Base-by-base conservation (phyloP, 1,140 invertebrate species). In the Theocolax elegans region DNA sequence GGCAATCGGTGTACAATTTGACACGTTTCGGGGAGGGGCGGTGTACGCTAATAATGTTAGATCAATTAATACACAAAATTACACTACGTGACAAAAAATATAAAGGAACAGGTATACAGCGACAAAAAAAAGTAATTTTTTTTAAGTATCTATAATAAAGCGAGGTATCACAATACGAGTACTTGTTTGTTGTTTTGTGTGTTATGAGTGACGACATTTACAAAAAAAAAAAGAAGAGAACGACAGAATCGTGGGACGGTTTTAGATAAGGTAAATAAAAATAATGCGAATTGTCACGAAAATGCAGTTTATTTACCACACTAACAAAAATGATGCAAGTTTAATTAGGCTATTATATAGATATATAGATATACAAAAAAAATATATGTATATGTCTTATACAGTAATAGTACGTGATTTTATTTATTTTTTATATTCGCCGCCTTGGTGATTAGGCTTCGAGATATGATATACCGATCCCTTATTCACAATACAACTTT, bases 221-320 rank as follows among this genome's bases (percentile, higher is more conserved):
- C n/a, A 44, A 71, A 60, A 40, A 27, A 59, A 44, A 46, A 60
- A 65, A 65, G 69, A 71, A 71, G 69, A 71, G 62, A 71, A 76
- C 68, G 31, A 65, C 67, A 74, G 71, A 74, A 74, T 70, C 51
- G 35, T 65, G n/a, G 75, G 75, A 75, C 62, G 42, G 46, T 72
- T 60, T 74, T 72, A 78, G 67, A 44, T 77, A 44, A 82, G 83
- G 81, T 77, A 83, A 85, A 85, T 85, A 85, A 86, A n/a, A 35
- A 84, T 80, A 79, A 82, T 82, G 79, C 83, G 75, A 82, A 74
- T 85, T 84, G 81, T 84, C 80, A 84, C 80, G 84, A 83, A 75
- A 86, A 83, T 83, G 80, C 80, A 84, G 79, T 86, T 85, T 85
- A 84, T 85, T 86, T 78, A 84, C 79, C 82, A 86, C 83, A 84